These are phyloP conservation scores for Corythaeola cristata DNA, from an alignment of 2,113 vertebrate species.

Conservation along the genomic window DNA sequence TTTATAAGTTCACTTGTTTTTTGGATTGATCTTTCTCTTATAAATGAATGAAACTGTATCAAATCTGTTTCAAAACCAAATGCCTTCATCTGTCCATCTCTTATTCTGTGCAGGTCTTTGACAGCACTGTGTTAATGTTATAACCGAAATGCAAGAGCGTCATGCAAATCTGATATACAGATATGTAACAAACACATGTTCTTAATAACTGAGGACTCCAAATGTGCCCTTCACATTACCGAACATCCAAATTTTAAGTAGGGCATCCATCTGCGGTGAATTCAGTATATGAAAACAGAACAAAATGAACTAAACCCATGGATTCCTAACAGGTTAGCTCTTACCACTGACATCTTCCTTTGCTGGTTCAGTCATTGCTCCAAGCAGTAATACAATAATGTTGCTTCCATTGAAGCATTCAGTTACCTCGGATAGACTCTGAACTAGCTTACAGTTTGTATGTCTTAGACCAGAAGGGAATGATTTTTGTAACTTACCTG, in stretches of 20 bases:
- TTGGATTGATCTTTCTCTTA: neutral
- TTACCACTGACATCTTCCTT: neutral
- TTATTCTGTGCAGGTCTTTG: neutral
- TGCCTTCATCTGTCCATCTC: neutral
- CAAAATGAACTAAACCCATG: neutral
- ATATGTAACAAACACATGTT: neutral
- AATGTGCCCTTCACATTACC: neutral
- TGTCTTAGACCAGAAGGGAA: neutral
- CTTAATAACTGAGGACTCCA: neutral
- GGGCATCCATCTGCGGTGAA: neutral
- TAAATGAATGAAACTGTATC: neutral
- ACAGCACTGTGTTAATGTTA: neutral
- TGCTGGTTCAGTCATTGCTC: neutral
- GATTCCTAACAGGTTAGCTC: neutral
- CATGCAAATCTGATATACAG: neutral
- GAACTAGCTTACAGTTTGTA: neutral
- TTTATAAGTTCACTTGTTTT: neutral
- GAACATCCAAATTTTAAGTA: neutral
- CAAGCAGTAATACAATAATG: neutral
- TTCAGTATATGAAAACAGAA: neutral
- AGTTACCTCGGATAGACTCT: neutral
- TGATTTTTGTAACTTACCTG: neutral
- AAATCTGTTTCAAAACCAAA: neutral
- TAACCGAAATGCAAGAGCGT: neutral
- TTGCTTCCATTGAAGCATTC: neutral